Evolutionary conservation across 2,888 invertebrate genomes (phyloP), one percentile per base, ranked within the genome.

Genomic region (Achlya flavicornis): DNA sequence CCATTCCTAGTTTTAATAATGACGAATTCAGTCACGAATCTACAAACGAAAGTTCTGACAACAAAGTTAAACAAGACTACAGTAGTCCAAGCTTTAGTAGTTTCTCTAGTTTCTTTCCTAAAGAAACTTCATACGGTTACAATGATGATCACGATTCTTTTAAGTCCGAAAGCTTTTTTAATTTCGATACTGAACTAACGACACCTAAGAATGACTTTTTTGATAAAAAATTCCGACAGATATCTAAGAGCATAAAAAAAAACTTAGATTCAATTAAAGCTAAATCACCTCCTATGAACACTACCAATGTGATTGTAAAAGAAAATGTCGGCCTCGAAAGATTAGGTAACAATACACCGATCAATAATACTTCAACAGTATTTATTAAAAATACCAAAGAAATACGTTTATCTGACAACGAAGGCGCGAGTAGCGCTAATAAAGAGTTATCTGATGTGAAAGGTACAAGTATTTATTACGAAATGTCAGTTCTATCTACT

Each of bases 301-400:
- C 71, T 8, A 89, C 87, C 61, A 87, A 86, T 68, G 74, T 84
- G 72, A 76, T 87, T 63, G 74, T 86, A 4, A 84, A 84, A 68
- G 85, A 90, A 73, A 90, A 90, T 71, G 77, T 89, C 64, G 88
- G 90, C 35, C 87, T 93, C 74, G 91, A 92, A 69, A 92, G 87
- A 64, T 84, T 90, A 66, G 90, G 87, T 71, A 87, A 94, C 69
- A 88, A 91, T 69, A 90, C 90, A 60, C 93, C 93, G n/a, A 87
- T 79, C 73, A 93, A 93, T 26, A 26, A 26, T 74, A 91, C 90
- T 77, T 92, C 93, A 35, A 88, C 91, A 73, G 91, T 94, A 63
- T 88, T 89, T 67, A 94, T 93, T 71, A 94, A 94, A 73, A 94
- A 95, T 83, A 95, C 94, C 73, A 94, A 94, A 88, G 90, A 94